Evolutionary conservation across 1,140 invertebrate genomes (phyloP).

Genomic region (Euborellia annulipes): DNA sequence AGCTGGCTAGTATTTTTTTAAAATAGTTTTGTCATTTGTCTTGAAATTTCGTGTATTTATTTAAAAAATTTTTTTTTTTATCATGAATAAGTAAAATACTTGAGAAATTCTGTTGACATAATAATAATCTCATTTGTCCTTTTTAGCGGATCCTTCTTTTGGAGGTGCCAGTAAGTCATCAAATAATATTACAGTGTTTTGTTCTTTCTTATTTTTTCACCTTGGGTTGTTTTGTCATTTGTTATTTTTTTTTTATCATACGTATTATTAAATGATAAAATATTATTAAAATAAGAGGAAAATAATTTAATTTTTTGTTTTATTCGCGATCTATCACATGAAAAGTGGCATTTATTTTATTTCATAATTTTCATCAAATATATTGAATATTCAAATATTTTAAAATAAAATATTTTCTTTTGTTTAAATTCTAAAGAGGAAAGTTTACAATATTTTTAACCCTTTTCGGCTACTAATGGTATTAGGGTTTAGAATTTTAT

Average conservation of each 20-base stretch:
- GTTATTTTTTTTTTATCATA: neutral
- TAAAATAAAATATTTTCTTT: too few relatives aligned
- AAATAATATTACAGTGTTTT: conserved; percentile 2
- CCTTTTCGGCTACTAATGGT: too few relatives aligned
- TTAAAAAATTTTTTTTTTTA: conserved; percentile 3
- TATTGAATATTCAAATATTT: too few relatives aligned
- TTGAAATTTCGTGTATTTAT: conserved; percentile 25
- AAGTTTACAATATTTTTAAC: too few relatives aligned
- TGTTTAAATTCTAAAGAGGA: too few relatives aligned
- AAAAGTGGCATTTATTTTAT: too few relatives aligned
- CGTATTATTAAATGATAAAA: neutral
- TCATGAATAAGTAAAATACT: neutral
- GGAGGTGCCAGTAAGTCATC: conserved; percentile 70
- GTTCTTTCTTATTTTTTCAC: conserved; percentile 5
- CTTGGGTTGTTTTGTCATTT: neutral
- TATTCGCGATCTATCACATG: too few relatives aligned
- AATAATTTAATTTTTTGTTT: too few relatives aligned
- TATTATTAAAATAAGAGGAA: neutral
- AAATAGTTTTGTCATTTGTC: conserved; percentile 24
- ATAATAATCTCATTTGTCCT: conserved; percentile 13
- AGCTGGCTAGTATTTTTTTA: conserved; percentile 3
- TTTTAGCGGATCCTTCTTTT: conserved; percentile 60
- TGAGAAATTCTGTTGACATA: conserved; percentile 6
- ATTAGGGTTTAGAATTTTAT: too few relatives aligned
- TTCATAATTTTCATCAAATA: too few relatives aligned